phyloP scores from a whole-genome alignment of 2,888 invertebrate genomes.

The Tachystola acroxantha region DNA sequence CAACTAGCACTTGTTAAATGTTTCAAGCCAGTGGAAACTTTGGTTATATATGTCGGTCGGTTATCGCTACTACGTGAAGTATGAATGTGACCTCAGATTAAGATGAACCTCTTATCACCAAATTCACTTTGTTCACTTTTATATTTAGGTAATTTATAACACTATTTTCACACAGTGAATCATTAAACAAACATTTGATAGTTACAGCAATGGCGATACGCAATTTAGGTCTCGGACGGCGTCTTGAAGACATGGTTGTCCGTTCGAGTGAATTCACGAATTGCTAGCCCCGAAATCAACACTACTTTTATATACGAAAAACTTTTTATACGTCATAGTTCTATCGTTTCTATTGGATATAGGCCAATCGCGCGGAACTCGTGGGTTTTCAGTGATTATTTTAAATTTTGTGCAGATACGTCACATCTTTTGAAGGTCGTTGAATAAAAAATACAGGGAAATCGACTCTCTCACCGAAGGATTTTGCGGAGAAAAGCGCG shows the following conservation, averaged over 20 bases:
- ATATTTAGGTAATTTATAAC: conserved; percentile 27
- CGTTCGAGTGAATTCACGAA: conserved; percentile 32
- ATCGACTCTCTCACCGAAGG: conserved; percentile 68
- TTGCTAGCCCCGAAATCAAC: conserved; percentile 47
- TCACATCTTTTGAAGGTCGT: conserved; percentile 50
- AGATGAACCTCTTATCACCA: conserved; percentile 43
- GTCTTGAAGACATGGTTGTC: conserved; percentile 59
- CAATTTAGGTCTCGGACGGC: conserved; percentile 66
- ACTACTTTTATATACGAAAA: conserved; percentile 61
- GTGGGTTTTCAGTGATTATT: conserved; percentile 59
- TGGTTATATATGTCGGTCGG: neutral
- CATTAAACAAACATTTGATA: conserved; percentile 61
- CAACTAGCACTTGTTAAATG: conserved; percentile 1
- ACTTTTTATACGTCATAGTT: conserved; percentile 49
- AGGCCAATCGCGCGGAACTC: conserved; percentile 67
- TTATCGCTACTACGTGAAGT: conserved; percentile 14
- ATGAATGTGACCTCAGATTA: conserved; percentile 25
- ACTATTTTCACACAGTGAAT: conserved; percentile 44
- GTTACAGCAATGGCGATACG: conserved; percentile 66
- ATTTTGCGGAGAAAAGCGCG: conserved; percentile 63
- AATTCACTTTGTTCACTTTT: conserved; percentile 32
- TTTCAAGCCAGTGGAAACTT: conserved; percentile 1
- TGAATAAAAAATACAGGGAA: conserved; percentile 33
- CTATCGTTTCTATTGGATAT: conserved; percentile 68
- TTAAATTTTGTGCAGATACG: conserved; percentile 62